These are phyloP conservation scores for Vidua chalybeata DNA, from an alignment of 2,113 vertebrate genomes.

Conservation along the genomic window DNA sequence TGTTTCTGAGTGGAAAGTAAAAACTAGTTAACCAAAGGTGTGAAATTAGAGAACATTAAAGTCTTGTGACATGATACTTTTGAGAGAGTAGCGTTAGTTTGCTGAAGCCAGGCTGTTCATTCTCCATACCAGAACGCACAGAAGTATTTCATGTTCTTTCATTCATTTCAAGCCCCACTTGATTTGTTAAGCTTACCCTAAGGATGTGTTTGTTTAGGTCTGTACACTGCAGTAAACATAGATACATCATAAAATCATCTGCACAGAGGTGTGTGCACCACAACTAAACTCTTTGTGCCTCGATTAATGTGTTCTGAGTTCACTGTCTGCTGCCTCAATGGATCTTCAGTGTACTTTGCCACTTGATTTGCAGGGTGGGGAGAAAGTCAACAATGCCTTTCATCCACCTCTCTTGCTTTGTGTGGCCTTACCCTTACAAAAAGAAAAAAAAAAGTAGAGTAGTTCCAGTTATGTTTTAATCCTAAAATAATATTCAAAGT, in stretches of 20 bases:
- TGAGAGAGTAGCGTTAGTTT: neutral
- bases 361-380: neutral
- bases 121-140: neutral
- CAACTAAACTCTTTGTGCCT: neutral
- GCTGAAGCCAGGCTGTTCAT: neutral
- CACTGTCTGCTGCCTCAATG: neutral
- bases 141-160: neutral
- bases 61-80: neutral
- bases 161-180: neutral
- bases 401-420: neutral
- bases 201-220: neutral
- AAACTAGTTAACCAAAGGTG: neutral
- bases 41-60: neutral
- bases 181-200: neutral
- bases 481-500: neutral
- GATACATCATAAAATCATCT: neutral
- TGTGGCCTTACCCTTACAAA: neutral
- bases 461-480: neutral
- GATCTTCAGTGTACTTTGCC: neutral
- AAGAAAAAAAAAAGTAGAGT: neutral
- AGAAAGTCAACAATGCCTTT: neutral
- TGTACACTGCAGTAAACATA: neutral
- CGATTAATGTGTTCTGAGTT: neutral
- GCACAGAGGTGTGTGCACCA: neutral
- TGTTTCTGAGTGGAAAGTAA: neutral